These are phyloP conservation scores for Phrynosoma platyrhinos DNA, from an alignment of 2,113 vertebrate species.

Conservation along the genomic window DNA sequence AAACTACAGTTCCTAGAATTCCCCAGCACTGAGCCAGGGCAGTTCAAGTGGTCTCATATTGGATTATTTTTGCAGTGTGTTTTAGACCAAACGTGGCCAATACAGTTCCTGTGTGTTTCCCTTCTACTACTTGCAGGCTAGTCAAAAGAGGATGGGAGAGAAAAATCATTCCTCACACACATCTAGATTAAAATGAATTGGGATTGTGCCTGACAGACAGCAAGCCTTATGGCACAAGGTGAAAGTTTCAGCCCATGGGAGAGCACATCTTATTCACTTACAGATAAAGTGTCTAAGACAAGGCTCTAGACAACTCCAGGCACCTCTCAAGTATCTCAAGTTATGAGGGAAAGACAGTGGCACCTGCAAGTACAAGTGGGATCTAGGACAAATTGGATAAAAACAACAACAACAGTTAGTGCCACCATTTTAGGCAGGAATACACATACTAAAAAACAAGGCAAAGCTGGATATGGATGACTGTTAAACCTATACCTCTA, in stretches of 20 bases:
- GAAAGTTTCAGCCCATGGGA: slow-evolving; percentile 23
- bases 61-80: no score
- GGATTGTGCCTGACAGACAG: background rate
- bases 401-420: slow-evolving; percentile 19
- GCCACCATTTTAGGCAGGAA: slow-evolving; percentile 21
- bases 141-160: background rate
- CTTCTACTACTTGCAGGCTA: slow-evolving; percentile 24
- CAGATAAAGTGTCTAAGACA: background rate
- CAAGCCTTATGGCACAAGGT: slow-evolving; percentile 21
- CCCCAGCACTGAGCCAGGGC: no score
- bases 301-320: background rate
- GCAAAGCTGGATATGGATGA: slow-evolving; percentile 31
- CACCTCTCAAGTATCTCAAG: background rate
- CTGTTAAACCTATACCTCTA: slow-evolving; percentile 45
- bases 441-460: slow-evolving; percentile 21
- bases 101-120: slow-evolving; percentile 6
- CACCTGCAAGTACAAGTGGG: slow-evolving; percentile 59
- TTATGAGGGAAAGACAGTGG: slow-evolving; percentile 30
- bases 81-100: slow-evolving; percentile 25
- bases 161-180: background rate
- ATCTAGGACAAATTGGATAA: slow-evolving; percentile 32
- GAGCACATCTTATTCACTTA: background rate
- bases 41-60: no score
- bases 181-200: background rate
- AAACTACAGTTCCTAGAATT: no score